A percentile compares a stretch with the other conserved stretches of the same genome.
Evolutionary conservation across 2,888 invertebrate genomes (phyloP).

Genomic region (Lithophane semibrunnea): DNA sequence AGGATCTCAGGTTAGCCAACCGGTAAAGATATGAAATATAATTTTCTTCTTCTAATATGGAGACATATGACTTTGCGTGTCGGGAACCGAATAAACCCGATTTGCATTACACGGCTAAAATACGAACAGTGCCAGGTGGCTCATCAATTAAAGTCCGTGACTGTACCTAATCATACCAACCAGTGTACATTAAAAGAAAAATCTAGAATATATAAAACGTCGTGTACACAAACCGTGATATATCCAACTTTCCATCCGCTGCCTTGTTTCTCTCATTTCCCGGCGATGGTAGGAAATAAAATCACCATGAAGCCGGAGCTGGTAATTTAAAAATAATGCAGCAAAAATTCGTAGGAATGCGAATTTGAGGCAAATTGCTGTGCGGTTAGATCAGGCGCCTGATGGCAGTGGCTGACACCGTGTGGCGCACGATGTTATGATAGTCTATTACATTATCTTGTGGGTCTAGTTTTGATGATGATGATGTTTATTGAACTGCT

Average conservation of each 20-base stretch:
- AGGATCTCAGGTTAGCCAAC: too few relatives aligned
- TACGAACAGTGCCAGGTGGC: too few relatives aligned
- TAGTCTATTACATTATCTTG: conserved; percentile 29
- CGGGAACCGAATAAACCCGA: too few relatives aligned
- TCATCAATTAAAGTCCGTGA: too few relatives aligned
- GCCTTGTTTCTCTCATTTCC: conserved; percentile 87
- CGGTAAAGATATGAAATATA: too few relatives aligned
- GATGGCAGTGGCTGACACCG: conserved; percentile 49
- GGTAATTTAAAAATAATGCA: conserved; percentile 89
- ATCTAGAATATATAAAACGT: conserved; percentile 69
- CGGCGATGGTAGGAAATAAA: conserved; percentile 85
- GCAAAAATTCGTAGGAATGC: conserved; percentile 84
- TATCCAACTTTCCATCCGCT: conserved; percentile 81
- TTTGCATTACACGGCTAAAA: too few relatives aligned
- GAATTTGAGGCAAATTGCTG: conserved; percentile 84
- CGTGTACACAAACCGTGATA: conserved; percentile 64
- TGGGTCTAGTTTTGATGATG: conserved; percentile 7
- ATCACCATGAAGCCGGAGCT: conserved; percentile 86
- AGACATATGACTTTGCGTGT: too few relatives aligned
- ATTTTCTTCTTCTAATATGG: too few relatives aligned
- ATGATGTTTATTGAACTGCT: neutral
- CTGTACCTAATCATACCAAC: too few relatives aligned
- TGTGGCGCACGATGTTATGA: conserved; percentile 34
- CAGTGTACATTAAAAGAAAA: conserved; percentile 46
- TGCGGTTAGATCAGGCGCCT: conserved; percentile 74